Evolutionary conservation across 2,113 vertebrate genomes (phyloP).

Genomic region (Corynorhinus townsendii): DNA sequence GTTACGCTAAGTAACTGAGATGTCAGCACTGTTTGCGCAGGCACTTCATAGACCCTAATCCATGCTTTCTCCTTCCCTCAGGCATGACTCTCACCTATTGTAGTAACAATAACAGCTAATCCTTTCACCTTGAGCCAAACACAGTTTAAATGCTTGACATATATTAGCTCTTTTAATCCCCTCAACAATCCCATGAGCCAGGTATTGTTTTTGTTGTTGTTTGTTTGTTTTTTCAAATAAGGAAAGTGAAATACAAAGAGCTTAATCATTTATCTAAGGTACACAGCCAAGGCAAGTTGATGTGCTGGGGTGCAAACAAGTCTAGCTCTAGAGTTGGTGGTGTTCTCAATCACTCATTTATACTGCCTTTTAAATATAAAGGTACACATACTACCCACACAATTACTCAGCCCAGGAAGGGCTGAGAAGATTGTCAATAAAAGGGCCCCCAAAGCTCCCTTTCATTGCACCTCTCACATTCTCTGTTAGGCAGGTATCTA

Average conservation of each 20-base stretch:
- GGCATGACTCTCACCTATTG: neutral
- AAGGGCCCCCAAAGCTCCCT: neutral
- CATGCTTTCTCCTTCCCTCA: neutral
- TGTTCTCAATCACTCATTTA: neutral
- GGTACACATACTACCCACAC: fast-evolving
- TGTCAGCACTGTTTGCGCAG: neutral
- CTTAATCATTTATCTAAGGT: neutral
- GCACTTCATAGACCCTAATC: neutral
- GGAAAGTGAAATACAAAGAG: neutral
- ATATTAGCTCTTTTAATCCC: neutral
- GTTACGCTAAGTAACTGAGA: neutral
- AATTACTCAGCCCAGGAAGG: no score
- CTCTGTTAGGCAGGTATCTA: no score
- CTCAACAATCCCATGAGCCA: neutral
- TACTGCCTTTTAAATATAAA: neutral
- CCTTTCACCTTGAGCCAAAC: neutral
- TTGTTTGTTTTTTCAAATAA: neutral
- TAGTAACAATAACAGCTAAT: neutral
- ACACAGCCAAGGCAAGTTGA: neutral
- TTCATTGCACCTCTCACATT: no score
- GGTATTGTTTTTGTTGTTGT: neutral
- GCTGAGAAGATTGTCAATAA: neutral
- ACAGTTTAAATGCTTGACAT: neutral
- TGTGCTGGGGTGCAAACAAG: neutral
- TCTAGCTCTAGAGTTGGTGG: neutral